These are phyloP conservation scores for Acestrorhynchus altus DNA, from an alignment of 2,797 vertebrate species.

Conservation along the genomic window DNA sequence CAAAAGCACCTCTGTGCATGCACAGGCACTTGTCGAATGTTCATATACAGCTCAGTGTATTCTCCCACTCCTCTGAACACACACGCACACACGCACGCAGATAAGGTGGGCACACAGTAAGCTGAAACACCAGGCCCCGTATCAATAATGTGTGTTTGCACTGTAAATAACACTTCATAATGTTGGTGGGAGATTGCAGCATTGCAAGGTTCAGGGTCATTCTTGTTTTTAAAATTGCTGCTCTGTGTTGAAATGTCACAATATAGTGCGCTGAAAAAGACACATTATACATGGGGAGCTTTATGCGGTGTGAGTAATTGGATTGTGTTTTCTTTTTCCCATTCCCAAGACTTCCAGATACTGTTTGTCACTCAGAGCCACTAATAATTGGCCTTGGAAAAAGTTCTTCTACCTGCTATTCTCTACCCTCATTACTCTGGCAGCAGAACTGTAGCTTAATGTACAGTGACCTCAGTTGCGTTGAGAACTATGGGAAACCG, in stretches of 20 bases:
- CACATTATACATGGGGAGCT: neutral
- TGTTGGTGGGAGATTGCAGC: slow-evolving; percentile 49
- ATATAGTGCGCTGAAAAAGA: slow-evolving; percentile 15
- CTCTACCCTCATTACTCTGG: slow-evolving; percentile 20
- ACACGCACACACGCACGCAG: slow-evolving; percentile 40
- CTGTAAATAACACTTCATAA: slow-evolving; percentile 58
- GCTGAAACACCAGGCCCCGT: slow-evolving; percentile 38
- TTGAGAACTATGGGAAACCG: neutral
- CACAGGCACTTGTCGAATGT: slow-evolving; percentile 29
- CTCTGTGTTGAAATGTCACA: slow-evolving; percentile 42
- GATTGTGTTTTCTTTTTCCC: slow-evolving; percentile 7
- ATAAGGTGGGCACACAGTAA: slow-evolving; percentile 51
- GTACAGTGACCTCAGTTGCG: neutral
- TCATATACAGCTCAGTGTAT: slow-evolving; percentile 28
- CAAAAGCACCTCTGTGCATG: slow-evolving; percentile 22
- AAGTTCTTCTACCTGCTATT: neutral
- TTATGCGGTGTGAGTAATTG: slow-evolving; percentile 23
- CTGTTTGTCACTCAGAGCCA: slow-evolving; percentile 9
- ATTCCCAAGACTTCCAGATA: neutral
- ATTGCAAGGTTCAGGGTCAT: slow-evolving; percentile 52
- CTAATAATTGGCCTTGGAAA: slow-evolving; percentile 16
- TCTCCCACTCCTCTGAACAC: slow-evolving; percentile 13
- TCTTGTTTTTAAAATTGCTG: slow-evolving; percentile 53
- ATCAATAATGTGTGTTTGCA: slow-evolving; percentile 58
- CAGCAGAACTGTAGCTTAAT: slow-evolving; percentile 4